phyloP scores from a whole-genome alignment of 2,888 invertebrate species.

The Theretra japonica region DNA sequence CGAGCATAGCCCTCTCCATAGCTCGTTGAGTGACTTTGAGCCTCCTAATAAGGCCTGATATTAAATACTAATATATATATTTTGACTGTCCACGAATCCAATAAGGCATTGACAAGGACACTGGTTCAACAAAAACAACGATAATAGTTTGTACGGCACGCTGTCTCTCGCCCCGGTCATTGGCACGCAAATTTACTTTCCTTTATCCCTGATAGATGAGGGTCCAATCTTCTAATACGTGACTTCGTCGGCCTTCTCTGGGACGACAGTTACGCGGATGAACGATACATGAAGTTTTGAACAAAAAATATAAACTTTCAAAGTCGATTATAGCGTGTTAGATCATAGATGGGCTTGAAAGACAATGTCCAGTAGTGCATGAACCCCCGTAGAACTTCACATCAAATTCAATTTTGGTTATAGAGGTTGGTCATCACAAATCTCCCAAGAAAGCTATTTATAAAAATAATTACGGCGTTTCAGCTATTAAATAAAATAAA shows the following conservation, averaged over 20 bases:
- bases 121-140: constrained; percentile 11
- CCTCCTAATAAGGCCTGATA: too few relatives aligned
- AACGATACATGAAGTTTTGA: background rate
- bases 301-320: background rate
- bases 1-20: too few relatives aligned
- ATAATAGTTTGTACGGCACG: constrained; percentile 14
- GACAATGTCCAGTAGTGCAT: too few relatives aligned
- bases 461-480: too few relatives aligned
- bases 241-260: background rate
- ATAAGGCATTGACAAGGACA: constrained; percentile 26
- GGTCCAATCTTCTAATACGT: constrained; percentile 23
- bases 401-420: too few relatives aligned
- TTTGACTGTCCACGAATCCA: constrained; percentile 7
- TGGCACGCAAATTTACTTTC: constrained; percentile 29
- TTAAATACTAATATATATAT: constrained; percentile 22
- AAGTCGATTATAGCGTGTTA: too few relatives aligned
- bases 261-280: background rate
- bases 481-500: too few relatives aligned
- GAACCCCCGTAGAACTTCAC: too few relatives aligned
- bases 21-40: too few relatives aligned
- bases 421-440: too few relatives aligned
- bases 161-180: constrained; percentile 19
- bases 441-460: too few relatives aligned
- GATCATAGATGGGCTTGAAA: too few relatives aligned
- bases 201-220: constrained; percentile 30